phyloP scores from a whole-genome alignment of 2,888 invertebrate genomes.

The Erpobdella octoculata region DNA sequence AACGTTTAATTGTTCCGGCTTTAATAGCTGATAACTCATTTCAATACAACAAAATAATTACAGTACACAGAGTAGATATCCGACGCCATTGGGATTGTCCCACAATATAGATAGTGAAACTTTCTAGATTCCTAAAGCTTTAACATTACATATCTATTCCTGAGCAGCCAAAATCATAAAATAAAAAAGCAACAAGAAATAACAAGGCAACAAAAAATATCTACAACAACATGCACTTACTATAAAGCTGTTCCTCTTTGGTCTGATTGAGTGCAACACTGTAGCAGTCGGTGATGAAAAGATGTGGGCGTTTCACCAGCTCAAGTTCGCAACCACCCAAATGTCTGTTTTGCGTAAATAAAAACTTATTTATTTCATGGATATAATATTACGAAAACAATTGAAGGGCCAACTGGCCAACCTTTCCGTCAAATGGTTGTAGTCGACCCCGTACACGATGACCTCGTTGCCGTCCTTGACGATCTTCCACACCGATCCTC shows the following conservation, averaged over 20 bases:
- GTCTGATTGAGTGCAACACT: conserved; percentile 90
- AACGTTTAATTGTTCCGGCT: too few relatives aligned
- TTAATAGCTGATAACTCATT: too few relatives aligned
- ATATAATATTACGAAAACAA: not conserved
- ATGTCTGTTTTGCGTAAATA: too few relatives aligned
- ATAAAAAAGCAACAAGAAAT: too few relatives aligned
- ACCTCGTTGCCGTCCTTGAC: conserved; percentile 96
- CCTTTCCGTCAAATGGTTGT: conserved; percentile 96
- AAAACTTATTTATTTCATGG: too few relatives aligned
- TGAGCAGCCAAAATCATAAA: too few relatives aligned
- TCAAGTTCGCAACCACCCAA: conserved; percentile 87
- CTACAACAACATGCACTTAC: conserved; percentile 55
- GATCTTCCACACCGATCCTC: conserved; percentile 97
- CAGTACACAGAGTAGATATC: not conserved
- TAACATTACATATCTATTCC: too few relatives aligned
- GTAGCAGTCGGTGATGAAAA: conserved; percentile 88
- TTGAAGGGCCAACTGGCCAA: conserved; percentile 37
- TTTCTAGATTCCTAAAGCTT: too few relatives aligned
- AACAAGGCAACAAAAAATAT: not conserved
- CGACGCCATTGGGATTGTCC: not conserved
- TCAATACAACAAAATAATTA: not conserved
- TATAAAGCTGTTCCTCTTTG: conserved; percentile 92
- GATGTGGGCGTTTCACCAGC: conserved; percentile 74
- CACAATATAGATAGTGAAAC: too few relatives aligned
- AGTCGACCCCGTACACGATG: conserved; percentile 93